phyloP scores from a whole-genome alignment of 2,113 vertebrate species.

The Trogon melanurus region DNA sequence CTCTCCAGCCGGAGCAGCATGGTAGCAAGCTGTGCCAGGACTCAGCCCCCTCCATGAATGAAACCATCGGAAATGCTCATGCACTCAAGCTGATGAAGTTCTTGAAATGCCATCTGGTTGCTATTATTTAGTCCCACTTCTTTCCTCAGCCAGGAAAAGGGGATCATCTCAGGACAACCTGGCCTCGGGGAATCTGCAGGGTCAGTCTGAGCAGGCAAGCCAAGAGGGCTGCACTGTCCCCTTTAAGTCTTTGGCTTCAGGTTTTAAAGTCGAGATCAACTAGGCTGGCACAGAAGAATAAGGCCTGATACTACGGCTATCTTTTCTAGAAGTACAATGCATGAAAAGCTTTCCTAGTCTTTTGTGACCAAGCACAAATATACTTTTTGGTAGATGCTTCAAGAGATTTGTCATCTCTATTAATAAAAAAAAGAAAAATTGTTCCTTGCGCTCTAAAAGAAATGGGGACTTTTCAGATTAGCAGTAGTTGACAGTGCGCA shows the following conservation, averaged over 20 bases:
- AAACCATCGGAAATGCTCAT: neutral
- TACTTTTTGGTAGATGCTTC: neutral
- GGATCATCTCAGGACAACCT: fast-evolving
- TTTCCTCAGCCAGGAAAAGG: neutral
- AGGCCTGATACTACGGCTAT: neutral
- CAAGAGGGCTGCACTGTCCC: neutral
- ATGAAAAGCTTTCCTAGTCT: neutral
- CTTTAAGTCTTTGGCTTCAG: neutral
- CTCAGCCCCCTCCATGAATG: neutral
- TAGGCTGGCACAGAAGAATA: neutral
- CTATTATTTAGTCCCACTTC: neutral
- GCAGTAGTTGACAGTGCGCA: neutral
- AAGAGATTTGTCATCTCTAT: neutral
- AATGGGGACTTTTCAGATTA: neutral
- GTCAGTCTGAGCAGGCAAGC: neutral
- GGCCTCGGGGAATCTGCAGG: fast-evolving
- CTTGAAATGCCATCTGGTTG: neutral
- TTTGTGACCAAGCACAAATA: fast-evolving
- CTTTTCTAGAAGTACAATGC: neutral
- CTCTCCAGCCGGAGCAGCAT: neutral
- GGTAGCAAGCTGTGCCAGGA: neutral
- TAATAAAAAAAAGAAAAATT: neutral
- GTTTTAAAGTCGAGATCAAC: neutral
- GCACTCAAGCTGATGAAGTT: neutral
- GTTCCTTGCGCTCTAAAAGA: neutral